These are phyloP conservation scores for Pampusana beccarii DNA, from an alignment of 2,113 vertebrate genomes.

Conservation along the genomic window DNA sequence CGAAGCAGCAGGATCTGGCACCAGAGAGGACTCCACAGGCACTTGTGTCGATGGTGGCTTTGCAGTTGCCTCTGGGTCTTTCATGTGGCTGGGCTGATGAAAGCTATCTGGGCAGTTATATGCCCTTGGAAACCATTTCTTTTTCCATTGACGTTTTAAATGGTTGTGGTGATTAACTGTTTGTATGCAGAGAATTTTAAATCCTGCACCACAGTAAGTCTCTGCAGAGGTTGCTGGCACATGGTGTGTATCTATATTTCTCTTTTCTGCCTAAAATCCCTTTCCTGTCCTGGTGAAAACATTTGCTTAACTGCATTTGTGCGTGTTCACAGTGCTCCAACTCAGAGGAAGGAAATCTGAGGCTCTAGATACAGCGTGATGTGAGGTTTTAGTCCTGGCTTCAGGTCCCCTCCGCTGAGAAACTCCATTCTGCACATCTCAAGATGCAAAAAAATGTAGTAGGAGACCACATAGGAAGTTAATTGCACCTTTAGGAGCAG, in stretches of 20 bases:
- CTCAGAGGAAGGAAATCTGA: not conserved
- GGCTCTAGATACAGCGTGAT: not conserved
- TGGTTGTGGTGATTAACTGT: constrained; percentile 76
- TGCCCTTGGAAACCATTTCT: constrained; percentile 72
- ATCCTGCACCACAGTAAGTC: constrained; percentile 35
- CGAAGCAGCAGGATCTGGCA: constrained; percentile 66
- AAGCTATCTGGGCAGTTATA: constrained; percentile 62
- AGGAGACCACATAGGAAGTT: not conserved
- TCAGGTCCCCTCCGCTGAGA: not conserved
- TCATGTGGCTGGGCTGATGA: constrained; percentile 58
- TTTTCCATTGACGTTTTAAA: constrained; percentile 76
- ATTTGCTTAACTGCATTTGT: not conserved
- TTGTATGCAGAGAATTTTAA: constrained; percentile 74
- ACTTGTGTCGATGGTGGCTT: constrained; percentile 69
- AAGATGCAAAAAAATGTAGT: not conserved
- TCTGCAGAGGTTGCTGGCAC: constrained; percentile 48
- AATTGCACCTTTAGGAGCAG: not conserved
- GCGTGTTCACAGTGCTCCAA: not conserved
- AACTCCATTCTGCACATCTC: not conserved
- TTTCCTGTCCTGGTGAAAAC: not conserved
- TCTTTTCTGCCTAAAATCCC: constrained; percentile 40
- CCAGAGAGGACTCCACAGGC: constrained; percentile 70
- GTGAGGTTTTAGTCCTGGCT: not conserved
- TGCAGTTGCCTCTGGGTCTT: constrained; percentile 77
- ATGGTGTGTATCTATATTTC: constrained; percentile 4